phyloP scores from a whole-genome alignment of 2,888 invertebrate genomes.

The Nipponacmea schrenckii region DNA sequence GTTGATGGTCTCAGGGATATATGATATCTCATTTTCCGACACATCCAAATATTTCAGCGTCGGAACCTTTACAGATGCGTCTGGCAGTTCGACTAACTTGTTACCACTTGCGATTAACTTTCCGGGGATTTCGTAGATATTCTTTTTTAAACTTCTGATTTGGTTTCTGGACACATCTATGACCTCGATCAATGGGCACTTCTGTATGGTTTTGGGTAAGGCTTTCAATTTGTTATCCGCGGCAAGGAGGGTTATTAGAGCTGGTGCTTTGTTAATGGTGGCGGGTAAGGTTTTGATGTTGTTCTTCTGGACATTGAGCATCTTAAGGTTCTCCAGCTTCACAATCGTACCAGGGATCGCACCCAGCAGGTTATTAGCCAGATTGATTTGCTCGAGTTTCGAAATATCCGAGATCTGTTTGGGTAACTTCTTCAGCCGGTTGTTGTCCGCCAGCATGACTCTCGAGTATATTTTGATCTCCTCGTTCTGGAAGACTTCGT shows the following conservation, averaged over 20 bases:
- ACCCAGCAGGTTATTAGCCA: constrained; percentile 52
- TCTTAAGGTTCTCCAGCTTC: constrained; percentile 42
- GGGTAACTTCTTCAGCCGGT: constrained; percentile 63
- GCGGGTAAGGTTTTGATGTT: constrained; percentile 49
- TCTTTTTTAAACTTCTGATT: constrained; percentile 53
- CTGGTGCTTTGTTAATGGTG: constrained; percentile 51
- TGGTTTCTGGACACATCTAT: constrained; percentile 60
- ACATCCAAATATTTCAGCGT: constrained; percentile 56
- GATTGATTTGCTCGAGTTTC: constrained; percentile 43
- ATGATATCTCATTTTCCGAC: constrained; percentile 56
- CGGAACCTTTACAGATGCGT: constrained; percentile 56
- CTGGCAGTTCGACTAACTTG: constrained; percentile 56
- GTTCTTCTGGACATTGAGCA: constrained; percentile 50
- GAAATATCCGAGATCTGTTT: constrained; percentile 45
- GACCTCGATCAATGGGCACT: constrained; percentile 47
- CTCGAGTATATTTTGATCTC: constrained; percentile 49
- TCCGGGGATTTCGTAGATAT: constrained; percentile 62
- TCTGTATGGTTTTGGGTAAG: constrained; percentile 61
- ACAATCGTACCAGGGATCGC: constrained; percentile 51
- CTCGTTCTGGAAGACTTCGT: constrained; percentile 63
- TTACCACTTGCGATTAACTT: constrained; percentile 55
- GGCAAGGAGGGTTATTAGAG: constrained; percentile 47
- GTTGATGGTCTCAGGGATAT: constrained; percentile 58
- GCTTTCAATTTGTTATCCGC: constrained; percentile 61
- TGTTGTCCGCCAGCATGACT: constrained; percentile 55